Conservation (phyloP, 1,140 invertebrate genomes). For the Ips nitidus region DNA sequence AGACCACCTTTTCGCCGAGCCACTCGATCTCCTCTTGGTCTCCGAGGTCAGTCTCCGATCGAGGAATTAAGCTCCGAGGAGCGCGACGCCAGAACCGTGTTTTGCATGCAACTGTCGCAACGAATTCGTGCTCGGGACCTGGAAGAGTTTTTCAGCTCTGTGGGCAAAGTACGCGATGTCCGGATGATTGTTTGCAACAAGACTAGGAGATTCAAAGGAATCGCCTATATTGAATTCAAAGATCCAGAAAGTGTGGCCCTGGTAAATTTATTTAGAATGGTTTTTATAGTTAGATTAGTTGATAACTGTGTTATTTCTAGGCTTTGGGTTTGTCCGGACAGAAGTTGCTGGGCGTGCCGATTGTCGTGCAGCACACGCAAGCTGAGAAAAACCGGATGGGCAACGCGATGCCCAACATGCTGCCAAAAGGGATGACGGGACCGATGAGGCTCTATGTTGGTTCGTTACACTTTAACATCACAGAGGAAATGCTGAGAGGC, state of each 20-base stretch:
- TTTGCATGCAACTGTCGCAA: conserved; percentile 96
- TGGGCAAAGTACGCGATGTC: conserved; percentile 98
- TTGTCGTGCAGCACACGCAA: conserved; percentile 97
- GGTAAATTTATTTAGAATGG: conserved; percentile 59
- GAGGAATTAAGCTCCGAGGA: conserved; percentile 95
- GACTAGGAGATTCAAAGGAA: conserved; percentile 97
- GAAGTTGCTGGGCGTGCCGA: conserved; percentile 94
- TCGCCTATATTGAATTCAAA: conserved; percentile 98
- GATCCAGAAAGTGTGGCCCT: conserved; percentile 96
- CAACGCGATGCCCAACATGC: conserved; percentile 78
- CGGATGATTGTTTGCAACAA: conserved; percentile 99
- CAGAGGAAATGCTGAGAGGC: conserved; percentile 96
- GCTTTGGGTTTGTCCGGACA: conserved; percentile 96
- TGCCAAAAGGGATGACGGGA: conserved; percentile 79
- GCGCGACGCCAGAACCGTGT: conserved; percentile 95
- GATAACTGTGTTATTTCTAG: conserved; percentile 54
- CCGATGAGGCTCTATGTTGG: conserved; percentile 97
- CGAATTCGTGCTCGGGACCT: conserved; percentile 92
- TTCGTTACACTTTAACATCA: conserved; percentile 98
- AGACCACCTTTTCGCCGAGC: conserved; percentile 42
- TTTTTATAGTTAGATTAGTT: neutral
- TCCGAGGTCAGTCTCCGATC: conserved; percentile 50
- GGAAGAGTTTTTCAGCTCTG: conserved; percentile 98
- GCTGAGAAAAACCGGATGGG: conserved; percentile 97
- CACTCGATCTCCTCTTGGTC: conserved; percentile 41